Conservation (phyloP, 2,797 vertebrate species). For the Lepus townsendii region DNA sequence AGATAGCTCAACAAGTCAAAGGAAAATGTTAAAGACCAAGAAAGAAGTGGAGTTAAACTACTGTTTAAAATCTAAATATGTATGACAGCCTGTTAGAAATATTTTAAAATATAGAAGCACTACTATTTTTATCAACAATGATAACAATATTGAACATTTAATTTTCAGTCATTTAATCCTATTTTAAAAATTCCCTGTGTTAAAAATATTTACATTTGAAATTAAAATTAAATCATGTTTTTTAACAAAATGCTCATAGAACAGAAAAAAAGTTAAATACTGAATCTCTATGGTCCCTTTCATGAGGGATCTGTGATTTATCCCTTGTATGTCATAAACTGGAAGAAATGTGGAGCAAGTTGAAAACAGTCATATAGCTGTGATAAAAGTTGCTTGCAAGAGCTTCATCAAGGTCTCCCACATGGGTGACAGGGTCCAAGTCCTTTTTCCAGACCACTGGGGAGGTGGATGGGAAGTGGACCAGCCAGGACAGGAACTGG, state of each 20-base stretch:
- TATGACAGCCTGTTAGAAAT: not conserved
- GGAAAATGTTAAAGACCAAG: not conserved
- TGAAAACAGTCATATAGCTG: constrained; percentile 41
- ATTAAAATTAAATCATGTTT: not conserved
- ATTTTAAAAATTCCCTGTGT: not conserved
- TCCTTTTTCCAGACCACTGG: too few species aligned
- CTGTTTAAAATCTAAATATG: not conserved
- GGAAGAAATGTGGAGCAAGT: constrained; percentile 64
- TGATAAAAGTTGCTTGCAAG: constrained; percentile 67
- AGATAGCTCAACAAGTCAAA: not conserved
- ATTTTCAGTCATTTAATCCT: not conserved
- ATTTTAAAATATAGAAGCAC: not conserved
- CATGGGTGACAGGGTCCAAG: too few species aligned
- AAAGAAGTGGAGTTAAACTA: not conserved
- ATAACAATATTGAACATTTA: not conserved
- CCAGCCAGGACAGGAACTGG: too few species aligned
- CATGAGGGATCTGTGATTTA: not conserved
- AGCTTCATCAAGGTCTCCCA: too few species aligned
- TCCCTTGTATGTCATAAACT: not conserved
- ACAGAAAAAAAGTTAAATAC: not conserved
- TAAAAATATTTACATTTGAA: not conserved
- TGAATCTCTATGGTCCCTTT: not conserved
- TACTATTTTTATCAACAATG: not conserved
- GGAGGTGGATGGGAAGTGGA: too few species aligned
- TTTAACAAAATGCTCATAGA: constrained; percentile 54